Base-by-base conservation (phyloP, 37 sponge, comb jelly and placozoan genomes). In the Spongilla lacustris region DNA sequence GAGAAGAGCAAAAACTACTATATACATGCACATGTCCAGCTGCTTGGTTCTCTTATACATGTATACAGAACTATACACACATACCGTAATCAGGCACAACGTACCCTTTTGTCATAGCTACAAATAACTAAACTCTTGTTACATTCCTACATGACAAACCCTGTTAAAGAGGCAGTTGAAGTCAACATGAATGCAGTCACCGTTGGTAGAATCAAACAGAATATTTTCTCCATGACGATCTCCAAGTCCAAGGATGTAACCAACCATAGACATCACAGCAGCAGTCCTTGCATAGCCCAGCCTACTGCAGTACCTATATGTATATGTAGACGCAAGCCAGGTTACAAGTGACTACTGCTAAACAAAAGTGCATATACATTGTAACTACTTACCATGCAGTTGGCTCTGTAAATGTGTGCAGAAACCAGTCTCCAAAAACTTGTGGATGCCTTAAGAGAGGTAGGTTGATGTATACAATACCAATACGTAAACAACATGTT, bases 151-250 rank as follows among this genome's bases (percentile, higher is more conserved):
- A n/a, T n/a, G n/a, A n/a, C n/a, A n/a, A 49, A 94, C 94, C 66
- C 88, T 86, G 67, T 93, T 91, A 78, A 98, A 98, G 28, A 98
- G 91, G 41, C 96, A 98, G 90, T 93, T 92, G 83, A 98, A 98
- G 78, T 98, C 98, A 37, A 98, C 98, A 91, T 98, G 98, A 9
- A 98, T 90, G 33, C 83, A 83, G 80, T 98, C 98, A 27, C 98
- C 98, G 81, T 23, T 92, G 71, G 92, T 93, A 8, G 91, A 95
- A 76, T 98, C 98, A 85, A 95, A 91, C 68, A 98, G 81, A 26
- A 98, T 91, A 85, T 98, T 98, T 88, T 98, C 98, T 23, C 94
- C 95, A 81, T 98, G 98, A 28, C 98, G 85, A 74, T 98, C 98
- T 25, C 98, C 98, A 19, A 98, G 76, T 2, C 98, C 98, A 28